Percentiles rank a stretch among this genome's conserved stretches.
phyloP scores from a whole-genome alignment of 2,113 vertebrate genomes.

The Setophaga kirtlandii region DNA sequence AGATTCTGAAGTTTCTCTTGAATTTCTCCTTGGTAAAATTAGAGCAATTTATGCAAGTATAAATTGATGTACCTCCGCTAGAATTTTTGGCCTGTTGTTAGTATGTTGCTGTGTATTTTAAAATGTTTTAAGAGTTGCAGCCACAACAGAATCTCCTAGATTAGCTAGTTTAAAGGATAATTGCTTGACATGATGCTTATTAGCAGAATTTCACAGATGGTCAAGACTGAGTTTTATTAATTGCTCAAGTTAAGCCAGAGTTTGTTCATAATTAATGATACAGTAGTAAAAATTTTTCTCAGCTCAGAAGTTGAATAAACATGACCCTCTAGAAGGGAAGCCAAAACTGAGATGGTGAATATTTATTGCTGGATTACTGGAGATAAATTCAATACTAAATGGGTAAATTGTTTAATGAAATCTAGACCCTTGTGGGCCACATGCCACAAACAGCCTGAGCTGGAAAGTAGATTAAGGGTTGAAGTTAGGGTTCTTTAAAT shows the following conservation, averaged over 20 bases:
- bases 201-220: slow-evolving; percentile 69
- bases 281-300: slow-evolving; percentile 39
- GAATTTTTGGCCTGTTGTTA: not conserved
- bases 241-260: slow-evolving; percentile 56
- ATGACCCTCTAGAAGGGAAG: slow-evolving; percentile 57
- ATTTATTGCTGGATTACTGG: slow-evolving; percentile 59
- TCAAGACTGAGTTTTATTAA: slow-evolving; percentile 60
- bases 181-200: slow-evolving; percentile 38
- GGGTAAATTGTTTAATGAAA: slow-evolving; percentile 9
- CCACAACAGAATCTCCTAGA: slow-evolving; percentile 35
- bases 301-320: slow-evolving; percentile 66
- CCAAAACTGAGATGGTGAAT: slow-evolving; percentile 55
- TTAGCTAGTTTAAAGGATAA: slow-evolving; percentile 18
- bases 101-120: slow-evolving; percentile 39
- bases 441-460: not conserved
- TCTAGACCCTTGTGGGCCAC: not conserved
- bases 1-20: not conserved
- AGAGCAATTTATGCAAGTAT: not conserved
- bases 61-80: not conserved
- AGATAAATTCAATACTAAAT: slow-evolving; percentile 41
- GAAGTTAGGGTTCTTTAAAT: not conserved
- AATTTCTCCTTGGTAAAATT: not conserved
- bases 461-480: not conserved
- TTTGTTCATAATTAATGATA: slow-evolving; percentile 73
- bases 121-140: slow-evolving; percentile 9